Evolutionary conservation across 1,140 invertebrate genomes (phyloP).

Genomic region (Apis cerana): DNA sequence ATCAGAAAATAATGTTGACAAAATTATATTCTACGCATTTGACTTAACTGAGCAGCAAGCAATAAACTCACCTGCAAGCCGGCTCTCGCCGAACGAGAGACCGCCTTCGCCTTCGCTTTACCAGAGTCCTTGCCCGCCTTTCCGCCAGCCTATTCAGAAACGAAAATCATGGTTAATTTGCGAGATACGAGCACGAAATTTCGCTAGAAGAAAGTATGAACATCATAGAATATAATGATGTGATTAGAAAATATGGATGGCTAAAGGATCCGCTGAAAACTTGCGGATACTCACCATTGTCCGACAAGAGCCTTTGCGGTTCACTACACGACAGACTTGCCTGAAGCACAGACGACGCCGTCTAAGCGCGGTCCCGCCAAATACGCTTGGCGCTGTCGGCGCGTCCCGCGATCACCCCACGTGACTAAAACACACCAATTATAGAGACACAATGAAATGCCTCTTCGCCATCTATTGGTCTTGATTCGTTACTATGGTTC

Average conservation of each 20-base stretch:
- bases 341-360: slow-evolving; percentile 73
- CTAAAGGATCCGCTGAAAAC: slow-evolving; percentile 74
- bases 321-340: slow-evolving; percentile 69
- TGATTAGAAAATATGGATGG: slow-evolving; percentile 66
- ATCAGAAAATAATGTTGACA: background rate
- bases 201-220: slow-evolving; percentile 71
- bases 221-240: slow-evolving; percentile 55
- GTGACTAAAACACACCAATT: slow-evolving; percentile 70
- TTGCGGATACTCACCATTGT: slow-evolving; percentile 82
- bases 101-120: slow-evolving; percentile 99
- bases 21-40: background rate
- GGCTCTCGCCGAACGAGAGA: slow-evolving; percentile 98
- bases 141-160: slow-evolving; percentile 92
- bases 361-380: slow-evolving; percentile 77
- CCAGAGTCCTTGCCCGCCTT: slow-evolving; percentile 99
- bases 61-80: slow-evolving; percentile 93
- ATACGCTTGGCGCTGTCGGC: slow-evolving; percentile 74
- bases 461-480: slow-evolving; percentile 42
- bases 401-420: slow-evolving; percentile 66
- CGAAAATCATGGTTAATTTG: slow-evolving; percentile 79
- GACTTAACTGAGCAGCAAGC: background rate
- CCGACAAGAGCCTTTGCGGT: slow-evolving; percentile 68
- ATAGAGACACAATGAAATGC: background rate
- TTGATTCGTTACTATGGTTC: background rate
- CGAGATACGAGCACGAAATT: slow-evolving; percentile 76